Conservation (phyloP, 64 coral and sea anemone genomes). For the Actinia tenebrosa region DNA sequence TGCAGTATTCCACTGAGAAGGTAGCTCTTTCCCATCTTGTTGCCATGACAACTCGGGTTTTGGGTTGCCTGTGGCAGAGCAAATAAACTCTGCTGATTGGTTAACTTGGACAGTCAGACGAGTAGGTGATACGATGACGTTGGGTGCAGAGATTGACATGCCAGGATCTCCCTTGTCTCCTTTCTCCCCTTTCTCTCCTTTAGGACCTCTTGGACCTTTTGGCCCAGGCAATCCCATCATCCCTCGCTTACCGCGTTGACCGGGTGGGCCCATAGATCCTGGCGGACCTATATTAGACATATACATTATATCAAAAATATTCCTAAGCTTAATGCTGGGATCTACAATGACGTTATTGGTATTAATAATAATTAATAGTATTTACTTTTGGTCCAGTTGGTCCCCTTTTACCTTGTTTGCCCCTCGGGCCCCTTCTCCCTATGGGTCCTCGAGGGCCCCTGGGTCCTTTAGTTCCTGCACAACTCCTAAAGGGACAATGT, state of each 20-base stretch:
- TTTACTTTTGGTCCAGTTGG: neutral
- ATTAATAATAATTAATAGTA: neutral
- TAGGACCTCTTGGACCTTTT: neutral
- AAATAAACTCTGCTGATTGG: constrained; percentile 5
- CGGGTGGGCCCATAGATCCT: neutral
- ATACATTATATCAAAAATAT: too few relatives aligned
- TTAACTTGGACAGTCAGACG: neutral
- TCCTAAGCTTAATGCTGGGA: neutral
- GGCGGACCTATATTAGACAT: neutral
- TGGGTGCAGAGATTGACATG: neutral
- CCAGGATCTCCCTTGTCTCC: constrained; percentile 7
- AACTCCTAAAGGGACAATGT: neutral
- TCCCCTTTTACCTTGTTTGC: constrained; percentile 5
- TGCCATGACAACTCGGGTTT: constrained; percentile 11
- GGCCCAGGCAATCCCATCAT: constrained; percentile 14
- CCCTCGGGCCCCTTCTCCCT: constrained; percentile 7
- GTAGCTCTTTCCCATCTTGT: neutral
- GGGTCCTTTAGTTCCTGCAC: neutral
- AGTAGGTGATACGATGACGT: neutral
- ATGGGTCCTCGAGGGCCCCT: neutral
- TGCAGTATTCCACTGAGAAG: neutral
- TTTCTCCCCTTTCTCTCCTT: constrained; percentile 2
- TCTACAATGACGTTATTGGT: too few relatives aligned
- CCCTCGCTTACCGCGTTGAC: neutral
- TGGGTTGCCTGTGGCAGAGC: neutral